Base-by-base conservation (phyloP, 2,113 vertebrate genomes). In the human (Homo sapiens) region DNA sequence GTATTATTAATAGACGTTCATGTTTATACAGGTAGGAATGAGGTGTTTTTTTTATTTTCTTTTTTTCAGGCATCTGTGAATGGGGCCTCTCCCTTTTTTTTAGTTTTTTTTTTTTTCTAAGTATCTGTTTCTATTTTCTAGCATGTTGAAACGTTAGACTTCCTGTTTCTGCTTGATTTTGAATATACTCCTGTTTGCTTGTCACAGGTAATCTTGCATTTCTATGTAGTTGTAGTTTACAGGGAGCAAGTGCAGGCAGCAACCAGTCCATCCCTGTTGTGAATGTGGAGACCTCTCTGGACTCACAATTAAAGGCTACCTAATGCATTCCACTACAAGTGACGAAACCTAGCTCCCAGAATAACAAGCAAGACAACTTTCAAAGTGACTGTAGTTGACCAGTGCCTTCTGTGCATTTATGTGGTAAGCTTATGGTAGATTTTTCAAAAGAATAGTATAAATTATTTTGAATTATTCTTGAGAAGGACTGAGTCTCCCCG, bases 301-400 rank as follows among this genome's bases (percentile, higher is more conserved):
- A 89, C 89, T 91, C 97, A 85, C 94, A 98, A 32, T 97, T 92
- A 78, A 84, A 98, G 96, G 94, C 91, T 92, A 1, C 55, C 14
- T 68, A 88, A 82, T 97, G 50, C 95, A 97, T 98, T 95, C 91
- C 87, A 84, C 93, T 92, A 20, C 66, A 30, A 55, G 94, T 95
- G 97, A 88, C 93, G 95, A 98, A 98, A 98, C 76, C 55, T 88
- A 84, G 97, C 66, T 89, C 97, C 97, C 70, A 97, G 97, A 94
- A 98, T 98, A 98, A 92, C 96, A 97, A 98, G 97, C 97, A 96
- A 72, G 75, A 87, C 97, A 89, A 55, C 96, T 98, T 98, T 97
- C 52, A 66, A 92, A 80, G 95, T 32, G 89, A 93, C 96, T 93
- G 50, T 81, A 98, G 97, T 97, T 98, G 97, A 97, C 98, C 90